These are phyloP conservation scores for Plotosus lineatus DNA, from an alignment of 2,113 vertebrate species.

Conservation along the genomic window DNA sequence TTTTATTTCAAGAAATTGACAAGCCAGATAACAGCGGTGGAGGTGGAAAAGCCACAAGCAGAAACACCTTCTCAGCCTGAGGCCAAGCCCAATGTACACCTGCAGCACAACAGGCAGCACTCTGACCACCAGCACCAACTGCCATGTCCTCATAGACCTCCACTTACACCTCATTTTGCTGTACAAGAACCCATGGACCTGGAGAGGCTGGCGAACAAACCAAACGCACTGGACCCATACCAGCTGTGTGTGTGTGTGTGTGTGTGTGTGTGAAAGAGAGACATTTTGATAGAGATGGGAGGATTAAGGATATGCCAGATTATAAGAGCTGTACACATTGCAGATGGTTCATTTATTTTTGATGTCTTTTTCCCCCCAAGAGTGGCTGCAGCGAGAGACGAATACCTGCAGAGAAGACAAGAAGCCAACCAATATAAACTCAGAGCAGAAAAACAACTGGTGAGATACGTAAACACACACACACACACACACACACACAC, in stretches of 20 bases:
- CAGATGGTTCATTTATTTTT: not conserved
- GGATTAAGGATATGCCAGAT: not conserved
- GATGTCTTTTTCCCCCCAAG: conserved; percentile 63
- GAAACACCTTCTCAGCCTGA: not conserved
- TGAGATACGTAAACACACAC: conserved; percentile 55
- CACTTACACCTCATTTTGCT: conserved; percentile 26
- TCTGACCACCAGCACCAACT: conserved; percentile 73
- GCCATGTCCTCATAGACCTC: conserved; percentile 32
- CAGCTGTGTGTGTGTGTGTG: conserved; percentile 62
- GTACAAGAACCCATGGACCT: conserved; percentile 9
- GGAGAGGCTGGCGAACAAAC: conserved; percentile 23
- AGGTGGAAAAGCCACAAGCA: not conserved
- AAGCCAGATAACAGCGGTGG: not conserved
- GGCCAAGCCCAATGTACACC: not conserved
- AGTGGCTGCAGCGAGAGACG: conserved; percentile 69
- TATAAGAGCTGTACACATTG: not conserved
- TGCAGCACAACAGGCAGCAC: conserved; percentile 70
- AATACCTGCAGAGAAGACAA: conserved; percentile 82
- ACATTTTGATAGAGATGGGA: not conserved
- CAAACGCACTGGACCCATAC: conserved; percentile 52
- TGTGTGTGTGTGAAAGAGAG: not conserved
- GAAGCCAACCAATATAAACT: conserved; percentile 87
- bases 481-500: not conserved
- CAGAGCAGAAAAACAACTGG: conserved; percentile 90
- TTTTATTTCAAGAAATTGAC: not conserved